Conservation (phyloP, 2,797 vertebrate species). For the Euphonia xanthogaster region DNA sequence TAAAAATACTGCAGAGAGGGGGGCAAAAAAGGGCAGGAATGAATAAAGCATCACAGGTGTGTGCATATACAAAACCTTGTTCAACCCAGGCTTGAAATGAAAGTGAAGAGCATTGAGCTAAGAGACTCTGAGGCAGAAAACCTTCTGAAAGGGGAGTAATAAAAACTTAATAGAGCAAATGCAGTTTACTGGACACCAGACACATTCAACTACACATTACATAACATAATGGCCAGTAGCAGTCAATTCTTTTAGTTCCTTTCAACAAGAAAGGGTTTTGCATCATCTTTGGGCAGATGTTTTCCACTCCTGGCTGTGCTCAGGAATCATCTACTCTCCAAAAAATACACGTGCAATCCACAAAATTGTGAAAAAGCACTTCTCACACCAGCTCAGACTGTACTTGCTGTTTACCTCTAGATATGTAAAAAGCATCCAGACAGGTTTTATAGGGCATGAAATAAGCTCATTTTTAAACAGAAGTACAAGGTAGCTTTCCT, state of each 20-base stretch:
- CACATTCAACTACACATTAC: not conserved
- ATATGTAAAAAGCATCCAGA: not conserved
- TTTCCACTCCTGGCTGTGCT: not conserved
- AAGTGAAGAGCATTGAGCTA: not conserved
- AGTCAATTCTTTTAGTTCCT: not conserved
- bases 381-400: not conserved
- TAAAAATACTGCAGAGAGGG: not conserved
- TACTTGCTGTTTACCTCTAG: not conserved
- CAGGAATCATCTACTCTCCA: not conserved
- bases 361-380: not conserved
- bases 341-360: rapidly evolving
- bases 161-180: not conserved
- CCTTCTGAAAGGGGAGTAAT: not conserved
- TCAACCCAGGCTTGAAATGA: not conserved
- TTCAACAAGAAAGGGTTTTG: not conserved
- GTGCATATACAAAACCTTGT: not conserved
- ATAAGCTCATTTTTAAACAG: not conserved
- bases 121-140: not conserved
- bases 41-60: rapidly evolving
- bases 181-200: not conserved
- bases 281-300: not conserved
- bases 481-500: not conserved
- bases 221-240: not conserved
- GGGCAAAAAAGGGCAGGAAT: not conserved
- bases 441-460: not conserved